Conservation (phyloP, 2,797 vertebrate species). For the Hapalemur alaotrensis region DNA sequence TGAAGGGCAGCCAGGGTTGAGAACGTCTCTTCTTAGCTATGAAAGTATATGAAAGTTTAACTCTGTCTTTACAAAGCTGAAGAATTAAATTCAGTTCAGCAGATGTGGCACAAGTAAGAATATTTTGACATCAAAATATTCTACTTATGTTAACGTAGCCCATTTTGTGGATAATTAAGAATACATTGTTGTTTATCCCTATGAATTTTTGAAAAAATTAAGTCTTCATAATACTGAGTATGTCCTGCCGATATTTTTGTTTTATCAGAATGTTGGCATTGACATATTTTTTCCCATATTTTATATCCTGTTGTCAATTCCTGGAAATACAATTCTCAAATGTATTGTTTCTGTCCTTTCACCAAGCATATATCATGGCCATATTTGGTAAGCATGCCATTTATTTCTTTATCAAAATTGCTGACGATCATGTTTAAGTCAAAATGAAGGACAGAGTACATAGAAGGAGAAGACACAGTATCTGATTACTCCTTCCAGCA, state of each 20-base stretch:
- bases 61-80: background rate
- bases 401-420: background rate
- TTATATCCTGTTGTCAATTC: background rate
- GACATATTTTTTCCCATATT: background rate
- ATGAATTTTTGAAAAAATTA: background rate
- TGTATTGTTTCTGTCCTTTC: background rate
- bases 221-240: background rate
- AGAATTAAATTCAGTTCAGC: background rate
- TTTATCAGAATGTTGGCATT: background rate
- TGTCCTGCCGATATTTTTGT: background rate
- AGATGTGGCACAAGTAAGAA: background rate
- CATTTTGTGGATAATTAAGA: background rate
- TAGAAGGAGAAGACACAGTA: background rate
- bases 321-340: background rate
- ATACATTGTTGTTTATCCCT: background rate
- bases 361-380: background rate
- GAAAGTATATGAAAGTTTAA: background rate
- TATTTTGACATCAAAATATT: background rate
- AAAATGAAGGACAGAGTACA: background rate
- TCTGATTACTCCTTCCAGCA: background rate
- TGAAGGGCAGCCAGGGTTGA: background rate
- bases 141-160: background rate
- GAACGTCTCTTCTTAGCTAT: background rate
- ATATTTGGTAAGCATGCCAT: background rate
- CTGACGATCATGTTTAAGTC: background rate